Base-by-base conservation (phyloP, 2,888 invertebrate genomes). In the Fragum fragum region DNA sequence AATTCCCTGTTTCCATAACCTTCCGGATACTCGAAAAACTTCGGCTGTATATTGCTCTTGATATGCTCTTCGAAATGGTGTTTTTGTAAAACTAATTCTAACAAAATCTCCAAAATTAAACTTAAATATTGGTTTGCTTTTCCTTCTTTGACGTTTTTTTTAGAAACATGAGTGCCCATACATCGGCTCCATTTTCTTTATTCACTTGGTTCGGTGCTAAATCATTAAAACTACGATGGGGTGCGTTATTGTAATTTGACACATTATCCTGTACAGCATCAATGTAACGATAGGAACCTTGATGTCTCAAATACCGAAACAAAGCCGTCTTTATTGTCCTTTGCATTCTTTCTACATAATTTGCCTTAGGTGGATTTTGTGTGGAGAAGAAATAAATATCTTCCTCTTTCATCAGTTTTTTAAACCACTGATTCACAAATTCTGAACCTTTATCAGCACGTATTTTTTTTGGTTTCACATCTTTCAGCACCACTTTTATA, bases 201-300 rank as follows among this genome's bases (percentile, higher is more conserved):
- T 75, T 73, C 9, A 72, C 61, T 21, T 79, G 36, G n/a, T 73
- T 76, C n/a, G 73, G 79, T 18, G 74, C 39, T 42, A 77, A 66
- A 63, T 29, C 55, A 42, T 77, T 61, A 21, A 71, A 73, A 71
- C 77, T 71, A 18, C 81, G 52, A 55, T 81, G 77, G 16, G 70
- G 81, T 1, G 81, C 70, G 1, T 36, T 29, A 52, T 85, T 85
- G 59, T 85, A 81, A 72, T 57, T 85, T 1, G 42, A 23, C 3
- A 83, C 77, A 7, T 72, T 47, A 28, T 74, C 42, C 26, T 83
- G 53, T 23, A 80, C 61, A 32, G 77, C 39, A 28, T 81, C 76
- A 68, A 77, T 78, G 23, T 57, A 85, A 66, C 76, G 55, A 71
- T 77, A 81, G 32, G 42, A 53, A 11, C 74, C 7, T 68, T 77